These are phyloP conservation scores for Drosophila leontia DNA, from an alignment of 1,140 invertebrate species.

Conservation along the genomic window DNA sequence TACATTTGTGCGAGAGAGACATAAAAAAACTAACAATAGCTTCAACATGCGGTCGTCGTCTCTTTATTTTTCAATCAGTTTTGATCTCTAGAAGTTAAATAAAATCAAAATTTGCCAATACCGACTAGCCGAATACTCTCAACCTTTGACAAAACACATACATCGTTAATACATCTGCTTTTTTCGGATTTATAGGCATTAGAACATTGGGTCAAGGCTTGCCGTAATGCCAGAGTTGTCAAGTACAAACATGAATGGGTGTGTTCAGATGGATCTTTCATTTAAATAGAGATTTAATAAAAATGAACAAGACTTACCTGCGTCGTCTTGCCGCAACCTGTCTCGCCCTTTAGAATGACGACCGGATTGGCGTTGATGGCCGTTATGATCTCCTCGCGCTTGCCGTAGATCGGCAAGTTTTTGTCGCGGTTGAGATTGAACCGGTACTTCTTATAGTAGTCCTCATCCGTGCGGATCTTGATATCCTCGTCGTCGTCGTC, in stretches of 20 bases:
- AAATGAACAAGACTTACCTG: conserved; percentile 85
- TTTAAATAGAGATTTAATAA: neutral
- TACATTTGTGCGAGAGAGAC: too few species aligned
- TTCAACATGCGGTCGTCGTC: too few species aligned
- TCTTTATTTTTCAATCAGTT: too few species aligned
- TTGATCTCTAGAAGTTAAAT: too few species aligned
- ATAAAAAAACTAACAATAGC: too few species aligned
- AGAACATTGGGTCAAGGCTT: neutral
- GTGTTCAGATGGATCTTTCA: neutral
- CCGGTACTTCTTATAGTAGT: conserved; percentile 60
- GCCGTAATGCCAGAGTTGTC: neutral
- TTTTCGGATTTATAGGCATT: neutral
- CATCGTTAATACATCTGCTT: neutral
- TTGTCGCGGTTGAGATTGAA: conserved; percentile 71
- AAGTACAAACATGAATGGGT: neutral
- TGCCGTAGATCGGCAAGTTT: conserved; percentile 68
- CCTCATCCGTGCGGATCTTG: conserved; percentile 53
- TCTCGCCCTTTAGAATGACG: conserved; percentile 78
- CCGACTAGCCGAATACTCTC: neutral
- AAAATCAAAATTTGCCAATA: too few species aligned
- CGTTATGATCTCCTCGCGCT: conserved; percentile 57
- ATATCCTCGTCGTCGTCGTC: conserved; percentile 25
- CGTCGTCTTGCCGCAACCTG: conserved; percentile 93
- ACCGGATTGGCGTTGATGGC: conserved; percentile 67
- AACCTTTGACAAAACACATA: neutral